Evolutionary conservation across 2,113 vertebrate species (phyloP).

Genomic region (Mustela lutreola): DNA sequence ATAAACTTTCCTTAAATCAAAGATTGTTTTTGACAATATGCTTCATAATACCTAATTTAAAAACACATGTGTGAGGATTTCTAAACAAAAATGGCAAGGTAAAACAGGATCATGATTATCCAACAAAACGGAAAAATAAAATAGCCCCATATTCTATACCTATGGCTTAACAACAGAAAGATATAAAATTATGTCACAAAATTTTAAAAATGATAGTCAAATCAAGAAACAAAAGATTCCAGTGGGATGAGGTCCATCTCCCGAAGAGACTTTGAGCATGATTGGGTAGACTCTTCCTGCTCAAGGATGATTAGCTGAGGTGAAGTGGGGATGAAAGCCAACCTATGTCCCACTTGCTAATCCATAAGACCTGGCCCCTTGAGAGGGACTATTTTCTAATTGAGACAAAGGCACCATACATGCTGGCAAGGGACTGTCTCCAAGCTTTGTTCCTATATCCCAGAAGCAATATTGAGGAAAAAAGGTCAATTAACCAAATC

Average conservation of each 20-base stretch:
- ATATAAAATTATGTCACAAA: slow-evolving; percentile 20
- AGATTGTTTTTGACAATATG: slow-evolving; percentile 32
- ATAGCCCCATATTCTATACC: background rate
- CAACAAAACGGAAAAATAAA: slow-evolving; percentile 21
- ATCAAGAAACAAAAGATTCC: background rate
- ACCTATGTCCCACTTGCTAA: background rate
- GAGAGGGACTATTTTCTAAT: slow-evolving; percentile 3
- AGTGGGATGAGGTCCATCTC: background rate
- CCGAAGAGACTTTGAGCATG: background rate
- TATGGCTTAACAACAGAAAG: background rate
- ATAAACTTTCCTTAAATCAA: slow-evolving; percentile 54
- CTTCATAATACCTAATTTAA: background rate
- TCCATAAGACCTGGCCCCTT: background rate
- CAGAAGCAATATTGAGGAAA: slow-evolving; percentile 29
- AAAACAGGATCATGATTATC: background rate
- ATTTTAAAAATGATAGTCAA: background rate
- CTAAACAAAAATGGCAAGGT: slow-evolving; percentile 22
- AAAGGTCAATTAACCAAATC: slow-evolving; percentile 9
- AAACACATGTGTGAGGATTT: background rate
- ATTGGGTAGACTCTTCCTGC: background rate
- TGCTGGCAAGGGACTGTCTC: background rate
- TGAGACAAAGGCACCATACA: background rate
- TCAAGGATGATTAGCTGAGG: background rate
- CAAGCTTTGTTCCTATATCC: background rate
- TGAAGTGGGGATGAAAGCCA: slow-evolving; percentile 12